phyloP scores from a whole-genome alignment of 1,140 invertebrate species.

The Bombus superbus region DNA sequence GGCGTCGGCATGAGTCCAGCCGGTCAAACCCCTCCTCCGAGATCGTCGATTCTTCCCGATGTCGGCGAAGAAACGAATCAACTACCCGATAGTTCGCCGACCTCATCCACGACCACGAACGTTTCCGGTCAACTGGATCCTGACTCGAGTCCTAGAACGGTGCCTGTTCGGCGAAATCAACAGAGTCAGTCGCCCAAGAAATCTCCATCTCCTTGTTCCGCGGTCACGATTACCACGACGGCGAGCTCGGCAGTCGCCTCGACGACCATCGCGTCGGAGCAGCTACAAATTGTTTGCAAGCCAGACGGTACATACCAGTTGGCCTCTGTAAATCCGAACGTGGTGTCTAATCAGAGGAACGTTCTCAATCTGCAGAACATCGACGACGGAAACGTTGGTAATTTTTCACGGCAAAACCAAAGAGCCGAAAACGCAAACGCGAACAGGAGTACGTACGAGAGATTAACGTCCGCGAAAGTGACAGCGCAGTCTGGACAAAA shows the following conservation, averaged over 20 bases:
- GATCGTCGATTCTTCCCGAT: constrained; percentile 75
- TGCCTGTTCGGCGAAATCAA: constrained; percentile 65
- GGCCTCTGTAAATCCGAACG: constrained; percentile 71
- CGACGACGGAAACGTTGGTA: constrained; percentile 66
- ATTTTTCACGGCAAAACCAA: constrained; percentile 66
- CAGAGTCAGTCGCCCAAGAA: constrained; percentile 77
- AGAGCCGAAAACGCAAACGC: constrained; percentile 21
- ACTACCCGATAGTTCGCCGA: constrained; percentile 75
- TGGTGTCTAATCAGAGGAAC: constrained; percentile 70
- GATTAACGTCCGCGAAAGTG: constrained; percentile 66
- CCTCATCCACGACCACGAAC: constrained; percentile 75
- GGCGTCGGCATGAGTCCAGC: constrained; percentile 81
- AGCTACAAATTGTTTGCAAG: constrained; percentile 79
- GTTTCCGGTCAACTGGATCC: constrained; percentile 76
- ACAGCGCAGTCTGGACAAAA: constrained; percentile 78
- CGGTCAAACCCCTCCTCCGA: constrained; percentile 77
- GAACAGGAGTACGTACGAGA: constrained; percentile 68
- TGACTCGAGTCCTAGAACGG: constrained; percentile 62
- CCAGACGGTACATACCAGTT: constrained; percentile 78
- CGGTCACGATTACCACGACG: constrained; percentile 43
- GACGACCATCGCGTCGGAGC: constrained; percentile 71
- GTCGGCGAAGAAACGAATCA: constrained; percentile 80
- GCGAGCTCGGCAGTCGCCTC: constrained; percentile 36
- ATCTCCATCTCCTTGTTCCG: constrained; percentile 71
- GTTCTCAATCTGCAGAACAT: constrained; percentile 76